These are phyloP conservation scores for Temnothorax nylanderi DNA, from an alignment of 1,140 invertebrate species.

Conservation along the genomic window DNA sequence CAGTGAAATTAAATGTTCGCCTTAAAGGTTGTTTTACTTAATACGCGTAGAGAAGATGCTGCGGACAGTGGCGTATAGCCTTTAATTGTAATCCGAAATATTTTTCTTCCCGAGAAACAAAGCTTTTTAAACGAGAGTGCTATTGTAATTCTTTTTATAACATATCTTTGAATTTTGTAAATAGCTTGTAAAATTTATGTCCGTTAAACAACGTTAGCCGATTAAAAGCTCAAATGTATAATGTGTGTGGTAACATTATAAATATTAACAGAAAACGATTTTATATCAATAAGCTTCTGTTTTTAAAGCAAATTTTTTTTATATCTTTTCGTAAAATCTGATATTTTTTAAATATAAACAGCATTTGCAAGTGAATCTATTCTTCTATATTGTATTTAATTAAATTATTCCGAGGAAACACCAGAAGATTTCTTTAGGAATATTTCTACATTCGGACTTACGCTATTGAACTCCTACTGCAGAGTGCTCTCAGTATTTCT, in stretches of 20 bases:
- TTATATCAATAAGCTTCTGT: background rate
- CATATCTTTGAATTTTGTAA: background rate
- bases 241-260: background rate
- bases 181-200: background rate
- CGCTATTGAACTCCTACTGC: background rate
- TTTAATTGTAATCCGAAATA: background rate
- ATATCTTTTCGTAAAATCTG: background rate
- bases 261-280: background rate
- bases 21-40: conserved; percentile 44
- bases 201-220: background rate
- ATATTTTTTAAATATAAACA: background rate
- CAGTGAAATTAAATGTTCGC: conserved; percentile 47
- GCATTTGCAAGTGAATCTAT: background rate
- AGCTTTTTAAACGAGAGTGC: background rate
- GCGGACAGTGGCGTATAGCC: conserved; percentile 8
- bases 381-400: background rate
- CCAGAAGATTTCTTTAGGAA: background rate
- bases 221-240: background rate
- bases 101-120: background rate
- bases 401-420: background rate
- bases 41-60: background rate
- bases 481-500: background rate
- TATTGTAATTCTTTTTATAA: background rate
- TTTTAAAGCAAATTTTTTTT: background rate
- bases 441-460: background rate